These are phyloP conservation scores for Microchrysa polita DNA, from an alignment of 2,888 invertebrate genomes.

Conservation along the genomic window DNA sequence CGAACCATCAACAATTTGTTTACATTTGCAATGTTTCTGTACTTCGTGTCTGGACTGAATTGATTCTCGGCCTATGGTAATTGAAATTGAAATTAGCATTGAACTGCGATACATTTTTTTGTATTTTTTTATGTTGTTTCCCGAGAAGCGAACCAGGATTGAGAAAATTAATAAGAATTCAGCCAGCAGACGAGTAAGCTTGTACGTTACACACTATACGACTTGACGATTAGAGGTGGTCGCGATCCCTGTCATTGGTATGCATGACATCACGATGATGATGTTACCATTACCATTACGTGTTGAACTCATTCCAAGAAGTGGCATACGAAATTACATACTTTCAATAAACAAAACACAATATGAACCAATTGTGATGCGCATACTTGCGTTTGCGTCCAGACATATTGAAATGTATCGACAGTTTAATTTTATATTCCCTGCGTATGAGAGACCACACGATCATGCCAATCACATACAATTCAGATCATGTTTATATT, in stretches of 20 bases:
- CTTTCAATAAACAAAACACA: neutral
- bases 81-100: too few relatives aligned
- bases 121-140: too few relatives aligned
- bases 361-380: conserved; percentile 21
- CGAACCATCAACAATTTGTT: too few relatives aligned
- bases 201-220: too few relatives aligned
- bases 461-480: conserved; percentile 20
- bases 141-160: too few relatives aligned
- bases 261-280: conserved; percentile 38
- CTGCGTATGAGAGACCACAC: neutral
- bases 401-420: conserved; percentile 1
- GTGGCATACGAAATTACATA: conserved; percentile 21
- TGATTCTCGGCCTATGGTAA: too few relatives aligned
- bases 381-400: neutral
- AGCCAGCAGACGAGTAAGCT: too few relatives aligned
- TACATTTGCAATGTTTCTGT: too few relatives aligned
- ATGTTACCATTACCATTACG: conserved; percentile 12
- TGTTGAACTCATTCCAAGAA: conserved; percentile 35
- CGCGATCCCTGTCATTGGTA: conserved; percentile 32
- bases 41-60: too few relatives aligned
- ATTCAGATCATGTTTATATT: conserved; percentile 25
- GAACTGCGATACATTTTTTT: too few relatives aligned
- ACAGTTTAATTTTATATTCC: conserved; percentile 25
- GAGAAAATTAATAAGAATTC: too few relatives aligned
- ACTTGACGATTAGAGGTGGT: conserved; percentile 14